phyloP scores from a whole-genome alignment of 2,113 vertebrate species.

The Mus spicilegus region DNA sequence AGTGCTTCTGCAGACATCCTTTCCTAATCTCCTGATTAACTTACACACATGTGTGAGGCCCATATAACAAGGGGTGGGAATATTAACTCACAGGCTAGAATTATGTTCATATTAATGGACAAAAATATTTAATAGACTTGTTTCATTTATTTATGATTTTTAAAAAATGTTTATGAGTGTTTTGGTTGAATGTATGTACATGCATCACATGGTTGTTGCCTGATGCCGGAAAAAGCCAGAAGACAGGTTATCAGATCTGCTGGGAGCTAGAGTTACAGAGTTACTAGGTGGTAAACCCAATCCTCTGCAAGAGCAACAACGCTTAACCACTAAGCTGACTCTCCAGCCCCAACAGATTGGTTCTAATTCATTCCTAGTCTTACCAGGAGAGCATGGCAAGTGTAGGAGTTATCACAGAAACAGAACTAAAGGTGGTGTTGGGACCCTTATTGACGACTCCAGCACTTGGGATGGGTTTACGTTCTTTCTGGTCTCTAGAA shows the following conservation, averaged over 20 bases:
- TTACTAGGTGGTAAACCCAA: not conserved
- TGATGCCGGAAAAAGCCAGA: not conserved
- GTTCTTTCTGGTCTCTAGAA: not conserved
- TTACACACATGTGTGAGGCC: not conserved
- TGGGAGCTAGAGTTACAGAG: not conserved
- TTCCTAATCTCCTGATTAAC: constrained; percentile 3
- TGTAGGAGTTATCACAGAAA: not conserved
- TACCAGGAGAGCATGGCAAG: not conserved
- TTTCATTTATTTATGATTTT: not conserved
- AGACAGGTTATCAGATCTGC: not conserved
- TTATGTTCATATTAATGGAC: constrained; percentile 14
- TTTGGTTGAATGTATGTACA: not conserved
- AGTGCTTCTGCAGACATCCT: not conserved
- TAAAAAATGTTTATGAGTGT: not conserved
- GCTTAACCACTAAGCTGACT: not conserved
- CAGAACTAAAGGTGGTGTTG: not conserved
- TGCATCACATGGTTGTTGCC: not conserved
- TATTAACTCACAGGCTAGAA: not conserved
- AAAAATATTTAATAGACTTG: not conserved
- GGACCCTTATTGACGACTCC: not conserved
- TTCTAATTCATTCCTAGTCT: not conserved
- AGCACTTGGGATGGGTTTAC: not conserved
- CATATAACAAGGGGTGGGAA: not conserved
- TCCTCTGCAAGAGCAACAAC: not conserved
- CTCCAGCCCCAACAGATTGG: not conserved